Conservation (phyloP, 2,888 invertebrate species). For the Phorcus lineatus region DNA sequence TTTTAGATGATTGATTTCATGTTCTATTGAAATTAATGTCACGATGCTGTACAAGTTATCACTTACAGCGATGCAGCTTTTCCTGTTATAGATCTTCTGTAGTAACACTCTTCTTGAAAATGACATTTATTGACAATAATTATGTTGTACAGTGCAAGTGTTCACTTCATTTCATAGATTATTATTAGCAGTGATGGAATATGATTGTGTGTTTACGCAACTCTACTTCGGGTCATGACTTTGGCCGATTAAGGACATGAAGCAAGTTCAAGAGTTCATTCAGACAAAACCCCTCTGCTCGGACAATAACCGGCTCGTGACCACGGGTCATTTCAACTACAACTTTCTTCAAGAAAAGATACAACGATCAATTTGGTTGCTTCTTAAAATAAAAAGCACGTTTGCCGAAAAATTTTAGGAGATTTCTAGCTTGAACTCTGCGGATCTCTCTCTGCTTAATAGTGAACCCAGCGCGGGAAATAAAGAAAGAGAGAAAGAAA, state of each 20-base stretch:
- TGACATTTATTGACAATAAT: too few relatives aligned
- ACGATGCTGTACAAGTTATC: too few relatives aligned
- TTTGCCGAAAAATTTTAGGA: background rate
- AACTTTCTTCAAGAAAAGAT: conserved; percentile 3
- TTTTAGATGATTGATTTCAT: too few relatives aligned
- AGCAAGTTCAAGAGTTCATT: background rate
- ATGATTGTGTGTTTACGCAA: background rate
- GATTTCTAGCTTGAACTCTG: background rate
- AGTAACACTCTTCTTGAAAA: too few relatives aligned
- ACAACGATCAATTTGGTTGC: background rate
- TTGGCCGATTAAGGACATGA: background rate
- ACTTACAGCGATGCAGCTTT: too few relatives aligned
- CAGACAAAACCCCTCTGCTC: background rate
- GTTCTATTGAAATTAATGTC: too few relatives aligned
- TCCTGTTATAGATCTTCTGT: too few relatives aligned
- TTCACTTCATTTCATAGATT: too few relatives aligned
- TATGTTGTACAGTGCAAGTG: too few relatives aligned
- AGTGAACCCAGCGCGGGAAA: background rate
- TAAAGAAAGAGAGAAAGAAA: background rate
- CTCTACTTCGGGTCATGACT: background rate
- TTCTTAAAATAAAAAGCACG: background rate
- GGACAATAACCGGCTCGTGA: background rate
- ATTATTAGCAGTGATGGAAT: too few relatives aligned
- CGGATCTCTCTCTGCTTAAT: background rate
- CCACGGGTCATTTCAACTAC: background rate